These are phyloP conservation scores for Microcebus jonahi DNA, from an alignment of 2,113 vertebrate genomes.

Conservation along the genomic window DNA sequence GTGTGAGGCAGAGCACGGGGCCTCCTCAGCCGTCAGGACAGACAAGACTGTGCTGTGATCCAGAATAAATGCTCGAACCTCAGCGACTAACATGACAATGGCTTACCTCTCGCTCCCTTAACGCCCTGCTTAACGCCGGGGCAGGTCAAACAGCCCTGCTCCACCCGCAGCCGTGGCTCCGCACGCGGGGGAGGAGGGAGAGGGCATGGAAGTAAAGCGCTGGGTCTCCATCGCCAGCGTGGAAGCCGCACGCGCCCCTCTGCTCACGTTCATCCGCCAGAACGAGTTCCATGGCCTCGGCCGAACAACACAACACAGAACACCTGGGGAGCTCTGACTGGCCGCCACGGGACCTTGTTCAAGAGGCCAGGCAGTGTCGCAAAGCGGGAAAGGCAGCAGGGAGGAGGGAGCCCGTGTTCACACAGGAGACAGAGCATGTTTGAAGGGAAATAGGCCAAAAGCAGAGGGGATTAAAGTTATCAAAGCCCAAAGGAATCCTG, in stretches of 20 bases:
- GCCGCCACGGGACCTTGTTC: background rate
- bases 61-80: background rate
- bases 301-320: background rate
- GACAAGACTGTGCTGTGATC: background rate
- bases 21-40: background rate
- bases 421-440: background rate
- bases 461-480: background rate
- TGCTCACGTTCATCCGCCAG: background rate
- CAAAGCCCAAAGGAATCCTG: background rate
- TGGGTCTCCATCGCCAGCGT: background rate
- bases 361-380: background rate
- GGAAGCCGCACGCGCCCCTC: background rate
- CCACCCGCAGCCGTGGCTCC: background rate
- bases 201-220: background rate
- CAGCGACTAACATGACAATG: background rate
- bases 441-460: background rate
- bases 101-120: background rate
- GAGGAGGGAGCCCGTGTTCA: background rate
- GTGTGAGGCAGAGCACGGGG: rapidly evolving
- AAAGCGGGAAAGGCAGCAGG: background rate
- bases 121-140: background rate
- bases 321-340: background rate
- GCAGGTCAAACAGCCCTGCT: background rate
- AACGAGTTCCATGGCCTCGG: background rate
- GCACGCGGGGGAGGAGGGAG: background rate